A percentile compares a stretch with the other conserved stretches of the same genome.
phyloP scores from a whole-genome alignment of 2,797 vertebrate genomes.

The Mormyrus hasselquistii region DNA sequence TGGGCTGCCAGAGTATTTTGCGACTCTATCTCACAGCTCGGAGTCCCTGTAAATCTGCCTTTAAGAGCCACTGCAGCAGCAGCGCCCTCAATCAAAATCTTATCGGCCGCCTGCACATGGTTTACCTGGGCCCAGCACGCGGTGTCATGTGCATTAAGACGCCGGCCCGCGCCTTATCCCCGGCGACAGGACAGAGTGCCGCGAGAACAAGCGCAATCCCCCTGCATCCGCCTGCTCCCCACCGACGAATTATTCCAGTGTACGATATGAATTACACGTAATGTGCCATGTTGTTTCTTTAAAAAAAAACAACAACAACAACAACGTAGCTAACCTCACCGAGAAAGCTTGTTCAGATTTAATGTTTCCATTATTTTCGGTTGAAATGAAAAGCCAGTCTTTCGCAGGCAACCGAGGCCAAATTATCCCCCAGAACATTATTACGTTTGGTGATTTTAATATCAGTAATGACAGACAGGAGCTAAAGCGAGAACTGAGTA shows the following conservation, averaged over 20 bases:
- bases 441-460: neutral
- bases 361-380: neutral
- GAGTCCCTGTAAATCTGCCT: conserved; percentile 53
- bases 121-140: conserved; percentile 48
- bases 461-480: neutral
- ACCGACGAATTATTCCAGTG: neutral
- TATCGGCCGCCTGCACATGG: conserved; percentile 53
- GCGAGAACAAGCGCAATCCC: neutral
- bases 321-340: neutral
- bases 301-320: neutral
- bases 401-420: neutral
- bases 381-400: neutral
- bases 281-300: neutral
- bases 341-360: conserved; percentile 1
- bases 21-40: neutral
- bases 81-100: conserved; percentile 60
- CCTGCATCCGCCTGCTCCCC: neutral
- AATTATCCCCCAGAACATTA: neutral
- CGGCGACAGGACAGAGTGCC: neutral
- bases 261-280: neutral
- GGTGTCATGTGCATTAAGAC: conserved; percentile 41
- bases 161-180: conserved; percentile 53
- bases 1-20: conserved; percentile 21
- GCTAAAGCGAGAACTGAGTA: neutral
- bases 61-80: conserved; percentile 43